Base-by-base conservation (phyloP, 2,797 vertebrate genomes). In the Argentina silus region DNA sequence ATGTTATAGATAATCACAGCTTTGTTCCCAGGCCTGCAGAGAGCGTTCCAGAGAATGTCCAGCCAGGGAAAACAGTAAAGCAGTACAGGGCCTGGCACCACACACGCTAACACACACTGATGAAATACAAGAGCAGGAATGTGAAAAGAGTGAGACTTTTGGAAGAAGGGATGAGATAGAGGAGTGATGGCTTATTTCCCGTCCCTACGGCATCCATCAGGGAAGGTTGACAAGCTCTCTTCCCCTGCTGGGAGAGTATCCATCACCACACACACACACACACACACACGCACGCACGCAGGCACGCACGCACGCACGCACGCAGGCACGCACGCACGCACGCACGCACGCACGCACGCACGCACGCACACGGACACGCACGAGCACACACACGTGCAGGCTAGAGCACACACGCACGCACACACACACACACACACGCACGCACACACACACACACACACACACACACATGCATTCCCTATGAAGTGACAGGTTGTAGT, bases 161-260 rank as follows among this genome's bases (percentile, higher is more conserved):
- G 50, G 27, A 47, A 21, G 43, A 15, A 15, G 56, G 43, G 43
- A 56, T 10, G 55, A 23, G 42, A 21, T 14, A 21, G 10, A 45
- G 43, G 56, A 47, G 42, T n/a, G 66, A 67, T 42, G 50, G 10
- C 48, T 53, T 6, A 53, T 67, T 67, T 42, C 66, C 66, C 4
- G 21, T 70, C 56, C 56, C 55, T 45, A 19, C 56, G 3, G 55
- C 68, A 70, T 70, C 68, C 55, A 69, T 69, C 68, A 59, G 42
- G 17, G 55, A 57, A 56, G 36, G 55, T 11, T 59, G 55, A 70
- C 42, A 19, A 12, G 17, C 23, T 53, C 17, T 45, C 53, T 59
- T 21, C 10, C 68, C 68, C 56, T 70, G 68, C 55, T 59, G 55
- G 68, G 55, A 70, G 15, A 44, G 4, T 8, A 47, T 60, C 68